Percentiles rank a stretch among this genome's conserved stretches.
phyloP scores from a whole-genome alignment of 2,888 invertebrate genomes.

The Amitus sp. region DNA sequence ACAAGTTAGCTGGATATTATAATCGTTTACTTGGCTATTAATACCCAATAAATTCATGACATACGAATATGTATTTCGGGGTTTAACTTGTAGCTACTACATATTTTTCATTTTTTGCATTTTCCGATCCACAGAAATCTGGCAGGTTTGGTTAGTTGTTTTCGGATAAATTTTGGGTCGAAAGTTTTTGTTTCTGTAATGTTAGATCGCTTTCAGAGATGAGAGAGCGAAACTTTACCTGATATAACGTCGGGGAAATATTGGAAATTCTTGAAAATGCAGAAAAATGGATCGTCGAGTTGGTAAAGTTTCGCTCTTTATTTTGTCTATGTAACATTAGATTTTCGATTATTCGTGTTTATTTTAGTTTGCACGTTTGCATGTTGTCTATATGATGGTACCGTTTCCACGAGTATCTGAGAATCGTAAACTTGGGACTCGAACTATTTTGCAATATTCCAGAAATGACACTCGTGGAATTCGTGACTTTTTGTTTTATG shows the following conservation, averaged over 20 bases:
- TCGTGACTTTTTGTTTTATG: neutral
- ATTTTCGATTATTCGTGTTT: conserved; percentile 38
- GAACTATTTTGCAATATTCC: too few relatives aligned
- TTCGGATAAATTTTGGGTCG: conserved; percentile 32
- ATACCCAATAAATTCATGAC: too few relatives aligned
- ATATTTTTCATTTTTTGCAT: conserved; percentile 30
- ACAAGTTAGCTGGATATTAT: conserved; percentile 55
- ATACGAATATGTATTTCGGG: too few relatives aligned
- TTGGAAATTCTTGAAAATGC: too few relatives aligned
- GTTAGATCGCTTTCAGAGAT: conserved; percentile 17
- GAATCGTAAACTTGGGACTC: too few relatives aligned
- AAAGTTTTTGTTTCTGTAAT: conserved; percentile 31
- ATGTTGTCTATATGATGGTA: conserved; percentile 21
- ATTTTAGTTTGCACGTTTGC: conserved; percentile 53
- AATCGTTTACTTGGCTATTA: too few relatives aligned
- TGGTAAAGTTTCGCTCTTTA: conserved; percentile 9
- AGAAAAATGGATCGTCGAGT: too few relatives aligned
- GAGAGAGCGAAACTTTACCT: conserved; percentile 1
- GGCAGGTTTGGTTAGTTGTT: conserved; percentile 46
- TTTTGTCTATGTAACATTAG: conserved; percentile 37
- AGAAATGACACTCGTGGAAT: conserved; percentile 5
- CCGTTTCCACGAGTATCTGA: conserved; percentile 14
- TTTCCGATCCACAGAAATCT: conserved; percentile 32
- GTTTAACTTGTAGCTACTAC: conserved; percentile 24
- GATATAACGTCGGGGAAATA: neutral